Base-by-base conservation (phyloP, 1,140 invertebrate genomes). In the Rhopalosiphum maidis region DNA sequence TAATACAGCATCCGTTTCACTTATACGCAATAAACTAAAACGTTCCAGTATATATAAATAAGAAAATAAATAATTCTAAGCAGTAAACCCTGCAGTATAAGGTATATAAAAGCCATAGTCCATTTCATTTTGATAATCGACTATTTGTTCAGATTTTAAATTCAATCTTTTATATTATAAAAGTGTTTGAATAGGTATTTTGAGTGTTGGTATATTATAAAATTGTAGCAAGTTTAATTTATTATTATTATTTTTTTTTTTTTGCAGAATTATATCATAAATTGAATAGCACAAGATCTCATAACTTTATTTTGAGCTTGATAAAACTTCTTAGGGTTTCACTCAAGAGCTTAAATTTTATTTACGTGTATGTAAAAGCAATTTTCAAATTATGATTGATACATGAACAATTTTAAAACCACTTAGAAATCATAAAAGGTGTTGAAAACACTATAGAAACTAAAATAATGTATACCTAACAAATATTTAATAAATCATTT, bases 21-120 rank as follows among this genome's bases (percentile, higher is more conserved):
- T n/a, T n/a, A 15, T 77, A 77, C 30, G 25, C 5, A n/a, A 35
- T 7, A 77, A 77, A 77, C 30, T 1, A n/a, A 2, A 77, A n/a
- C 15, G 15, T 77, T 77, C 15, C 15, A 9, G 15, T n/a, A 15
- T 18, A 77, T 18, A 15, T 18, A 15, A 35, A 7, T 18, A n/a
- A n/a, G 30, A n/a, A 68, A 68, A 68, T n/a, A 68, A 18, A 77
- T 51, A 51, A 48, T 48, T 18, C 4, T n/a, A 68, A 68, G n/a
- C 15, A 2, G 11, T 0, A n/a, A 3, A n/a, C 1, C 37, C 37
- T 37, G 15, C 4, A 4, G 15, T n/a, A 5, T n/a, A n/a, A 11
- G 5, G 4, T 4, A 9, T 25, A 23, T 60, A 60, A 2, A 60
- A 1, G 54, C 43, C 8, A 22, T 6, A 60, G 9, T n/a, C 30